A percentile compares a stretch with the other conserved stretches of the same genome.
phyloP scores from a whole-genome alignment of 2,113 vertebrate genomes.

The Platysteira castanea region DNA sequence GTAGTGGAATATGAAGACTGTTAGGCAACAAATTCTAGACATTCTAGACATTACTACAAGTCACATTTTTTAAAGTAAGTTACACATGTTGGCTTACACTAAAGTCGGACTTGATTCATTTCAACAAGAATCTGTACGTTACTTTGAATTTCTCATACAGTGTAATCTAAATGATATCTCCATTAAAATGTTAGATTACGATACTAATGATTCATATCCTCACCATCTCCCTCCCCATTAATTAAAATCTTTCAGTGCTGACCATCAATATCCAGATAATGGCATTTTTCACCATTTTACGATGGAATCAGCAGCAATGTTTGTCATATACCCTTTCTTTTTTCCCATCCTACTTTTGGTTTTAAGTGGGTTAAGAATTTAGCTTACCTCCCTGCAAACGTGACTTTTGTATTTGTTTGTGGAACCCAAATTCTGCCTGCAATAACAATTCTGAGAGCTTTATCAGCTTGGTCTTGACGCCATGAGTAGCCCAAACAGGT shows the following conservation, averaged over 20 bases:
- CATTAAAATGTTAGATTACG: background rate
- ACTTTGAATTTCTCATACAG: background rate
- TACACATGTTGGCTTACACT: background rate
- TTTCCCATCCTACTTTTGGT: background rate
- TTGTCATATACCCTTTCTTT: background rate
- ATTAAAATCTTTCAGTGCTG: background rate
- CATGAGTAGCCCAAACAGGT: slow-evolving; percentile 78
- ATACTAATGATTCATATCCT: background rate
- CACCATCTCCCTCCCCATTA: background rate
- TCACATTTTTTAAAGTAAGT: background rate
- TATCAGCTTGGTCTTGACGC: slow-evolving; percentile 73
- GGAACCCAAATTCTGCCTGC: slow-evolving; percentile 67
- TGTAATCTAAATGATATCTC: background rate
- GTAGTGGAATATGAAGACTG: background rate
- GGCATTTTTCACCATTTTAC: background rate
- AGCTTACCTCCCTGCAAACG: slow-evolving; percentile 78
- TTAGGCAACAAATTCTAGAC: background rate
- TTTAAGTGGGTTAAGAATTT: background rate
- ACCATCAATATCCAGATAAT: background rate
- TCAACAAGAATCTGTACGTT: background rate
- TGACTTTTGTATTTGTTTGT: slow-evolving; percentile 78
- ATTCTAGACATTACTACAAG: background rate
- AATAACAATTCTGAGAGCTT: slow-evolving; percentile 75
- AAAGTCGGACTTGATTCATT: background rate
- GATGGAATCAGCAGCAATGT: background rate